Base-by-base conservation (phyloP, 2,888 invertebrate species). In the Ochropleura plecta region DNA sequence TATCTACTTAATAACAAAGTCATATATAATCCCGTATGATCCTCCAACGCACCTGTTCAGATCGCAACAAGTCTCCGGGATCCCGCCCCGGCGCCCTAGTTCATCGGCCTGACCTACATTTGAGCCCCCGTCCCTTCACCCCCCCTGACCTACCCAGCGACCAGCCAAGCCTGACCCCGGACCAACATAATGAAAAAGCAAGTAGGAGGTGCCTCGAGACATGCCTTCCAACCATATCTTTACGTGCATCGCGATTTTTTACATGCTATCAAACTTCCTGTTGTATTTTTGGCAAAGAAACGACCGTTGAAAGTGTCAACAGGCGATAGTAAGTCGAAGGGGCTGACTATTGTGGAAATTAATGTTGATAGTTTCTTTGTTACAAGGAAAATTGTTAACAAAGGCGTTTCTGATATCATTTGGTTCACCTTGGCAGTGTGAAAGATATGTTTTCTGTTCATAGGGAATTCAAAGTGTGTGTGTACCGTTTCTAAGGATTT, bases 81-180 rank as follows among this genome's bases (percentile, higher is more conserved):
- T 68, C 72, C 76, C 86, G 55, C 85, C 87, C 86, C 76, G 70
- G 88, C 90, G 91, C 82, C 91, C 91, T 88, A 91, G 91, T 91
- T 91, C 92, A 92, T 90, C 88, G 92, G 87, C 92, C 92, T 91
- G 92, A 92, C 92, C 91, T 86, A 91, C 83, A 90, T 91, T 78
- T 60, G 77, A 76, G 81, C 78, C 79, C 64, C 75, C 49, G 71
- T 64, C 60, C 77, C 65, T 73, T 74, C 16, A 57, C 62, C 84
- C 84, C 82, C 88, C 79, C 86, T 76, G 81, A 86, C 86, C 88
- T 79, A 62, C 63, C 78, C 66, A 53, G 40, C 74, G 30, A 69
- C 86, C 88, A 84, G 69, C 42, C n/a, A 14, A 65, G 30, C 70
- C 51, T 78, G 86, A 74, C 48, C 86, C 59, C 85, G 74, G 80